Conservation (phyloP, 2,888 invertebrate species). For the Trachelus stipa region DNA sequence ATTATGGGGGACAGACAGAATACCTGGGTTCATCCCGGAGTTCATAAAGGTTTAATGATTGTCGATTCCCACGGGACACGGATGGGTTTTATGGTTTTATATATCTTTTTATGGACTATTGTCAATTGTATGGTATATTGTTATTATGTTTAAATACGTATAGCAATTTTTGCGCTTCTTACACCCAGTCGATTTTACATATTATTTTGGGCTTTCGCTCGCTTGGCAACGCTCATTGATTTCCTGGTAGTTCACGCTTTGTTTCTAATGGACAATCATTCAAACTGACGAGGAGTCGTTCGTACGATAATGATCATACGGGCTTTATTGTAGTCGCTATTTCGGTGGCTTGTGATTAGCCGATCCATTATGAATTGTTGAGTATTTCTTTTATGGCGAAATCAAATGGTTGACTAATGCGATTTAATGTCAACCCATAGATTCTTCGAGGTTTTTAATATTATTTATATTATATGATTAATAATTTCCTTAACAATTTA, state of each 20-base stretch:
- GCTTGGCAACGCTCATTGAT: conserved; percentile 49
- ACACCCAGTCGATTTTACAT: not conserved
- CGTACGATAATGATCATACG: not conserved
- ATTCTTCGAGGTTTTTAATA: not conserved
- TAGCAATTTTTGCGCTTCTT: not conserved
- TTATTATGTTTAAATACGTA: not conserved
- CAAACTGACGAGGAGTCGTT: not conserved
- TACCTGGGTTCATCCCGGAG: not conserved
- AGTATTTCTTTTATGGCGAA: not conserved
- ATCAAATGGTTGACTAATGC: not conserved
- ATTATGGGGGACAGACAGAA: not conserved
- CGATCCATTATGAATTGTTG: not conserved
- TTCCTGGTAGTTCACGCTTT: not conserved
- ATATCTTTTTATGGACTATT: not conserved
- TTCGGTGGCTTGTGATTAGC: not conserved
- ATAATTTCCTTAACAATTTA: conserved; percentile 74
- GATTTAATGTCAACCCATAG: not conserved
- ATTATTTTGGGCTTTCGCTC: conserved; percentile 46
- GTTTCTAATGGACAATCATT: not conserved
- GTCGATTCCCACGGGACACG: not conserved
- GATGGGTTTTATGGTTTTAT: not conserved
- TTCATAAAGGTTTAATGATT: not conserved
- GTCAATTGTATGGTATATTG: not conserved
- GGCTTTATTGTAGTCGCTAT: not conserved
- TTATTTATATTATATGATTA: not conserved